Evolutionary conservation across 2,797 vertebrate species (phyloP), one percentile per base, ranked within the genome.

Genomic region (Mycteria americana): DNA sequence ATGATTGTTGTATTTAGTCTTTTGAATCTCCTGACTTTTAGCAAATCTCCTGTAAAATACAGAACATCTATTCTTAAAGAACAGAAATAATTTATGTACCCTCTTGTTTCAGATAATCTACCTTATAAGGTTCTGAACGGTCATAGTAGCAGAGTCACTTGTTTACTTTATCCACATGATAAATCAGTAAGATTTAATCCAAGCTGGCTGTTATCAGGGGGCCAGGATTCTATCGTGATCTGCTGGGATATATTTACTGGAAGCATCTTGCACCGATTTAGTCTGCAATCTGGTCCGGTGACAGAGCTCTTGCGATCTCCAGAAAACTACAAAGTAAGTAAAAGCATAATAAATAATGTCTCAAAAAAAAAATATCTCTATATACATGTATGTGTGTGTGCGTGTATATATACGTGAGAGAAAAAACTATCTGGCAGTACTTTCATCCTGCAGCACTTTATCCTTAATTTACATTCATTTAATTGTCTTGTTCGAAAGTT

Each of bases 161-260:
- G 97, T 41, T 95, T 98, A 31, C 97, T 98, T 75, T 98, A 98
- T 62, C 98, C 98, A 11, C 98, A 98, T 59, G 93, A 95, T 77
- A 74, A 96, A 46, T 98, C 97, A 18, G 97, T 97, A 25, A 97
- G 97, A 70, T 98, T 97, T 94, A 98, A 98, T 84, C 96, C 97
- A 67, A 98, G 97, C 89, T 98, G 98, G 98, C 92, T 98, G 57
- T 82, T 98, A n/a, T 98, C 98, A 17, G 98, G 98, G 15, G 95
- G 97, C 31, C 97, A 84, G 88, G 98, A 98, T 82, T 98, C 98
- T 10, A 43, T 92, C 2, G 98, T 98, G 48, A 97, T 98, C 68
- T 97, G 97, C 97, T 98, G 98, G 98, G 94, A 98, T 92, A 93
- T 98, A 43, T 98, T 98, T 90, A 97, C 97, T 28, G 98, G 97